phyloP scores from a whole-genome alignment of 92 coral and sea anemone genomes.

The Zoanthus sansibaricus region DNA sequence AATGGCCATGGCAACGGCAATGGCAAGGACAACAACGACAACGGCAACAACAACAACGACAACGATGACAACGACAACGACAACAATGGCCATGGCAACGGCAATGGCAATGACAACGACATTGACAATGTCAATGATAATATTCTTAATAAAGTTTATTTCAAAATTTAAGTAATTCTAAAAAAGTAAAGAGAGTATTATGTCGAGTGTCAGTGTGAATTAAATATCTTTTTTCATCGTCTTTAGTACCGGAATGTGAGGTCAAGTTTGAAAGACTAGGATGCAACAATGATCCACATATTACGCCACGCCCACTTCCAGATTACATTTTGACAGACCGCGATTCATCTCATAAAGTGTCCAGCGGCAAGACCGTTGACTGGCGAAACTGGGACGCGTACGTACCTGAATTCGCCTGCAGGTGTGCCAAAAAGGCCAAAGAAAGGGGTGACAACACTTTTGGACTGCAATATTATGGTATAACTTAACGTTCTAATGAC shows the following conservation, averaged over 20 bases:
- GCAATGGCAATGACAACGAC: too few species aligned
- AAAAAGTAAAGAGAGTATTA: neutral
- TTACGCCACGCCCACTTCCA: constrained; percentile 68
- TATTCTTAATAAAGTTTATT: too few species aligned
- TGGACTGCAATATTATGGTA: constrained; percentile 91
- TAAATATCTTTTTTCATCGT: neutral
- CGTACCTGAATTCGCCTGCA: constrained; percentile 77
- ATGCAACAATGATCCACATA: constrained; percentile 70
- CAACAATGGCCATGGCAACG: too few species aligned
- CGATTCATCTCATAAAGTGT: constrained; percentile 47
- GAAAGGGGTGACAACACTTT: constrained; percentile 73
- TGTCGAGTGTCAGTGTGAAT: neutral
- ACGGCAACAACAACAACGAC: too few species aligned
- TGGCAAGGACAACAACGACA: too few species aligned
- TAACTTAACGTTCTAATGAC: neutral
- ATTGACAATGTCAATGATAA: too few species aligned
- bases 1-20: too few species aligned
- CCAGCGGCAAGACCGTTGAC: constrained; percentile 68
- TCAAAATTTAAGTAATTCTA: neutral
- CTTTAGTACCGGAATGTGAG: constrained; percentile 69
- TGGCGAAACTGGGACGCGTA: constrained; percentile 94
- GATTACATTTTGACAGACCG: constrained; percentile 84
- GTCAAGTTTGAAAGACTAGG: constrained; percentile 78
- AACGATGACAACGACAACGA: too few species aligned
- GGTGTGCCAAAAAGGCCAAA: constrained; percentile 81